Evolutionary conservation across 2,113 vertebrate species (phyloP).

Genomic region (Haplochromis burtoni): DNA sequence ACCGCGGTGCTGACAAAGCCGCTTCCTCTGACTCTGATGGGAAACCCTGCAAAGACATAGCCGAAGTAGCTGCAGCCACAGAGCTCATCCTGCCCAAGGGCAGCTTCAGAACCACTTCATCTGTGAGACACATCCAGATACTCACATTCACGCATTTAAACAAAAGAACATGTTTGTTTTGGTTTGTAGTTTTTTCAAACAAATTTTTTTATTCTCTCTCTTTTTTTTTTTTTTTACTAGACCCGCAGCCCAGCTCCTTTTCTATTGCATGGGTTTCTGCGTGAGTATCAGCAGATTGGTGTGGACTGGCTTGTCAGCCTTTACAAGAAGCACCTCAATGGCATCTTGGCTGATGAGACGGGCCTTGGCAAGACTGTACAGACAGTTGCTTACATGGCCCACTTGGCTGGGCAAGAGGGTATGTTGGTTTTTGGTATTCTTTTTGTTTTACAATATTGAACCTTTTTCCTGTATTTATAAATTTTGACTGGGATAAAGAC

Average conservation of each 20-base stretch:
- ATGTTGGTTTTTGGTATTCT: neutral
- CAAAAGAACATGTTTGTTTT: neutral
- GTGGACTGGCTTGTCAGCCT: conserved; percentile 86
- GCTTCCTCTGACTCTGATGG: conserved; percentile 54
- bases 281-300: conserved; percentile 88
- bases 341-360: conserved; percentile 85
- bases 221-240: conserved; percentile 40
- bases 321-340: conserved; percentile 85
- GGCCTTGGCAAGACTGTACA: conserved; percentile 88
- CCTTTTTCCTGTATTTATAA: neutral
- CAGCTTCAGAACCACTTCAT: conserved; percentile 76
- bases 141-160: neutral
- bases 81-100: conserved; percentile 86
- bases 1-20: conserved; percentile 71
- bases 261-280: conserved; percentile 79
- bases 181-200: conserved; percentile 11
- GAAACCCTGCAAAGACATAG: conserved; percentile 79
- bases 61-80: conserved; percentile 84
- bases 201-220: neutral
- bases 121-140: conserved; percentile 62
- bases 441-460: neutral
- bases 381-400: conserved; percentile 88
- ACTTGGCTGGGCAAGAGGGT: conserved; percentile 86
- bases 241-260: conserved; percentile 73
- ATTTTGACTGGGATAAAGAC: neutral